Evolutionary conservation across 2,888 invertebrate species (phyloP), one percentile per base, ranked within the genome.

Genomic region (Auanema sp.): DNA sequence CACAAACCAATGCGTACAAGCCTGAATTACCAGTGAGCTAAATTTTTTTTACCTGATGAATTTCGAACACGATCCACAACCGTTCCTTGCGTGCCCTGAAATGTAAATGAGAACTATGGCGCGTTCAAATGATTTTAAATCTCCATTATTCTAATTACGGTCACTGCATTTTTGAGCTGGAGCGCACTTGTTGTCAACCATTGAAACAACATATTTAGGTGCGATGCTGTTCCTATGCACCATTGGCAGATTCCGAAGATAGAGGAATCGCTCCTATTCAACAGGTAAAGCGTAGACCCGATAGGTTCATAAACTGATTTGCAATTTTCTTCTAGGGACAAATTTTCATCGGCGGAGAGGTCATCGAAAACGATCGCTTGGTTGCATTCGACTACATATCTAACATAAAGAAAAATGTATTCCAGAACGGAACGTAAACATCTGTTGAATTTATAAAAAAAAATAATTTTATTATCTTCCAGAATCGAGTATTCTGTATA

Each of bases 341-440:
- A 61, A 52, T 77, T 42, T 71, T 71, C 10, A 73, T 77, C 42
- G 76, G 76, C 53, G 76, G 76, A 64, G 76, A 77, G 57, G 72
- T 72, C 43, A 51, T 68, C 25, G 69, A 72, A 23, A 55, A 65
- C 18, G 60, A 52, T 40, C 65, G 66, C 57, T 61, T 75, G 0
- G 72, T 77, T 12, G 76, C 73, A 16, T 77, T 77, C 43, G 76
- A 77, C 64, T 77, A 77, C 54, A 72, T 77, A 50, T 68, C 76
- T 21, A 72, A 77, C 25, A 43, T 77, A 44, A 61, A 63, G 24
- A 72, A 73, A 53, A 60, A 43, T 5, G 65, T 75, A 21, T 56
- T 58, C 40, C 50, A 59, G 4, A 71, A 77, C 60, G 74, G 73
- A 66, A 75, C 66, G 76, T 76, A 21, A 63, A 10, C 3, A 18